Percentiles rank a stretch among this genome's conserved stretches.
phyloP scores from a whole-genome alignment of 2,113 vertebrate species.

The Myocastor coypus region DNA sequence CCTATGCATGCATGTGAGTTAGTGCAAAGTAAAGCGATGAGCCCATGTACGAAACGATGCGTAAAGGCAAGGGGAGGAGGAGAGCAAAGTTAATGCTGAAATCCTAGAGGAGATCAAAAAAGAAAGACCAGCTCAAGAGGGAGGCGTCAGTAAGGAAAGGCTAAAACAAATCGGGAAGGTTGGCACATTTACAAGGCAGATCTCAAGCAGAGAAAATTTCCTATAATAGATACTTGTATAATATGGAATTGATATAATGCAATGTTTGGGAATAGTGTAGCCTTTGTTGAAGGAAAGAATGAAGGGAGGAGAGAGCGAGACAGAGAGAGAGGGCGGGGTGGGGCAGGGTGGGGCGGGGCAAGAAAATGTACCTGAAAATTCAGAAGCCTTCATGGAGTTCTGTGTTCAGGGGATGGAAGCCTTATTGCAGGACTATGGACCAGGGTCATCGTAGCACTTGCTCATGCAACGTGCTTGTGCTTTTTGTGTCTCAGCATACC shows the following conservation, averaged over 20 bases:
- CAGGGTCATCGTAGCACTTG: neutral
- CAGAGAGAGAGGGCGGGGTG: fast-evolving
- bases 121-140: neutral
- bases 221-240: neutral
- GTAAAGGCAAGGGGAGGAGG: neutral
- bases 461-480: neutral
- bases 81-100: neutral
- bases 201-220: neutral
- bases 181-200: neutral
- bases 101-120: neutral
- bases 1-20: neutral
- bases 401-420: neutral
- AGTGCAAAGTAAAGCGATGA: neutral
- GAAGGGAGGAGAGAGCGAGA: too few species aligned
- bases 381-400: neutral
- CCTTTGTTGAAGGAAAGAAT: neutral
- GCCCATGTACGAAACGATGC: neutral
- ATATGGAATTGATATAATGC: neutral
- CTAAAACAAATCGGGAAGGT: constrained; percentile 21
- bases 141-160: neutral
- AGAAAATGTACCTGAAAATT: neutral
- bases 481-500: neutral
- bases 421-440: neutral
- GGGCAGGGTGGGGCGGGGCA: too few species aligned
- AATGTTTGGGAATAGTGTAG: neutral